phyloP scores from a whole-genome alignment of 2,888 invertebrate genomes.

The Boloria euphrosyne region DNA sequence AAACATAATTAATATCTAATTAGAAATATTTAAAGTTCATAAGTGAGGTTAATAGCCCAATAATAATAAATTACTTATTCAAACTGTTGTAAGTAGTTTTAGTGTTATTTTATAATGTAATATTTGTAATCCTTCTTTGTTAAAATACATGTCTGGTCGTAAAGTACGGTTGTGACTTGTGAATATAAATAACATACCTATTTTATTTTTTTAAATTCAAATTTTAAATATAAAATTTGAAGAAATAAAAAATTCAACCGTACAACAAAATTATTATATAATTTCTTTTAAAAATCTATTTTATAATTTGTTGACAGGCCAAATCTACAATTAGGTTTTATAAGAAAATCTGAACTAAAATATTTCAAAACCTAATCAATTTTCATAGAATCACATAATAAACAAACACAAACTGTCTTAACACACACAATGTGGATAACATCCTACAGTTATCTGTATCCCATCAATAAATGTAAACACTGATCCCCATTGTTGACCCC shows the following conservation, averaged over 20 bases:
- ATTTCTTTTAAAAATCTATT: too few species aligned
- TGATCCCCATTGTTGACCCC: slow-evolving; percentile 26
- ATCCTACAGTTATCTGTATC: slow-evolving; percentile 21
- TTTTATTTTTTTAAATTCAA: not conserved
- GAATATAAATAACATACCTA: too few species aligned
- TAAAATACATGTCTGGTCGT: slow-evolving; percentile 6
- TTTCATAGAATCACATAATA: slow-evolving; percentile 17
- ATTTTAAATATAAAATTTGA: slow-evolving; percentile 1
- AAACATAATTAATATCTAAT: not conserved
- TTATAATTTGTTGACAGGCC: too few species aligned
- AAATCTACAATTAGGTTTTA: too few species aligned
- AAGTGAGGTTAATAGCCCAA: not conserved
- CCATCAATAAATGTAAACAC: slow-evolving; percentile 31
- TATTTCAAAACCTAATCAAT: not conserved
- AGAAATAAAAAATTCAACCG: not conserved
- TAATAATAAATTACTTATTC: slow-evolving; percentile 9
- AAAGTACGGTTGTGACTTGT: slow-evolving; percentile 4
- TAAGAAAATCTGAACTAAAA: too few species aligned
- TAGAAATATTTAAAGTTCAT: slow-evolving; percentile 3
- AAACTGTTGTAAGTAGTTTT: not conserved
- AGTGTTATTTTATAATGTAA: slow-evolving; percentile 3
- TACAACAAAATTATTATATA: not conserved
- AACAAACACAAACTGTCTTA: slow-evolving; percentile 15
- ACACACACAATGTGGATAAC: slow-evolving; percentile 18
- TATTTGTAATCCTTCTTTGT: slow-evolving; percentile 5